Evolutionary conservation across 2,888 invertebrate species (phyloP), one percentile per base, ranked within the genome.

Genomic region (Protophormia terraenovae): DNA sequence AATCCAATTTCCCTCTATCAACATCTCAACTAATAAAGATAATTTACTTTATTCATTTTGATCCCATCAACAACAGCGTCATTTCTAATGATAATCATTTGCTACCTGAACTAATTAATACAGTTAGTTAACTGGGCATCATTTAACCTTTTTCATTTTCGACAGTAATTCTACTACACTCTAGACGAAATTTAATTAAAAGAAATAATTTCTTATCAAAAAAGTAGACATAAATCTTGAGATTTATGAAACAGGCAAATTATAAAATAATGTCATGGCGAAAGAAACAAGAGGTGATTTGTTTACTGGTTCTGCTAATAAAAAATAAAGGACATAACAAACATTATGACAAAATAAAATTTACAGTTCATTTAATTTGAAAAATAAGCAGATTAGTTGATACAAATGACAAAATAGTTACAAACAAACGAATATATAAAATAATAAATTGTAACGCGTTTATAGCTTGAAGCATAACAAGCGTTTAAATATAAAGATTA

Each of bases 351-450:
- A 27, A 64, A 64, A 79, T 55, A 50, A 53, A 55, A 72, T 72
- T 72, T 71, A 53, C 62, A 71, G 50, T 71, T 35, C 60, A 78
- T 78, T 78, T 66, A 66, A 16, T 73, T 66, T 73, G 60, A 73
- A 45, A 73, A 73, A 73, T 67, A 67, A 73, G 55, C 58, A 32
- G 80, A 73, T 73, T 67, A 67, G 24, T 24, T 32, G 19, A 55
- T 29, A 62, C 16, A 73, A 66, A 60, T 67, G 58, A 24, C 73
- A 67, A 58, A 58, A 55, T 41, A 32, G 12, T 32, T 47, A 35
- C 6, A 22, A 12, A 29, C 14, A 27, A 32, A 35, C 22, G 22
- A 12, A 55, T 53, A 16, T 35, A 41, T 50, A 19, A 50, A 38
- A 41, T 50, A 60, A 73, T 80, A 67, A 81, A 81, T 73, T 58